Conservation (phyloP, 2,888 invertebrate genomes). For the Drosophila incognita region DNA sequence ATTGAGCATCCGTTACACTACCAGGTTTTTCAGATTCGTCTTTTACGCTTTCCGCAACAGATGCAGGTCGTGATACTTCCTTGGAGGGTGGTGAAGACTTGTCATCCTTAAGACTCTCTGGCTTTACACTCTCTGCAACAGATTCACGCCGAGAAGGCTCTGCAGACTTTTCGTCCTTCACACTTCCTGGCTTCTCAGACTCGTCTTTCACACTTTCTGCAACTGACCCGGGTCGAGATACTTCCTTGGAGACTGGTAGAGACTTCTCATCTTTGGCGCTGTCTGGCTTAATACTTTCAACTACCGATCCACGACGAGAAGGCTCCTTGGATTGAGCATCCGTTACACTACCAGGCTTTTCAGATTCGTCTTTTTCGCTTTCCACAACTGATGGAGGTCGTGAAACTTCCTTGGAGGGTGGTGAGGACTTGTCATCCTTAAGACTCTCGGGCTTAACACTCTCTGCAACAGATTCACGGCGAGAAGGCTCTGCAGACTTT, state of each 20-base stretch:
- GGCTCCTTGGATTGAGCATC: slow-evolving; percentile 11
- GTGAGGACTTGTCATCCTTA: not conserved
- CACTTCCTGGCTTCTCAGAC: not conserved
- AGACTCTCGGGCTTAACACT: not conserved
- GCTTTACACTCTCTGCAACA: slow-evolving; percentile 21
- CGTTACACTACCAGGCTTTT: slow-evolving; percentile 11
- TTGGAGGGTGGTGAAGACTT: slow-evolving; percentile 34
- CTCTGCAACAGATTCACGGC: not conserved
- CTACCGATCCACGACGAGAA: slow-evolving; percentile 10
- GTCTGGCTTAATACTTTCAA: slow-evolving; percentile 13
- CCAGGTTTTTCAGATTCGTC: slow-evolving; percentile 32
- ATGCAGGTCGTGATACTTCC: slow-evolving; percentile 40
- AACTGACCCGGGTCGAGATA: slow-evolving; percentile 23
- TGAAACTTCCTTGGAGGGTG: not conserved
- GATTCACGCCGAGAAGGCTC: slow-evolving; percentile 73
- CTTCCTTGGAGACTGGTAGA: slow-evolving; percentile 3
- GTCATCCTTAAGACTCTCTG: slow-evolving; percentile 33
- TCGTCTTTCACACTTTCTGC: slow-evolving; percentile 9
- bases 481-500: not conserved
- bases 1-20: slow-evolving; percentile 19
- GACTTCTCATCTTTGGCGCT: slow-evolving; percentile 20
- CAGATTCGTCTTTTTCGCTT: not conserved
- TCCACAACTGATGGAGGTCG: not conserved
- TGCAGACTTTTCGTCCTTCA: slow-evolving; percentile 19
- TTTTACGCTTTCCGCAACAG: slow-evolving; percentile 40